Evolutionary conservation across 2,888 invertebrate species (phyloP).

Genomic region (Venusia cambrica): DNA sequence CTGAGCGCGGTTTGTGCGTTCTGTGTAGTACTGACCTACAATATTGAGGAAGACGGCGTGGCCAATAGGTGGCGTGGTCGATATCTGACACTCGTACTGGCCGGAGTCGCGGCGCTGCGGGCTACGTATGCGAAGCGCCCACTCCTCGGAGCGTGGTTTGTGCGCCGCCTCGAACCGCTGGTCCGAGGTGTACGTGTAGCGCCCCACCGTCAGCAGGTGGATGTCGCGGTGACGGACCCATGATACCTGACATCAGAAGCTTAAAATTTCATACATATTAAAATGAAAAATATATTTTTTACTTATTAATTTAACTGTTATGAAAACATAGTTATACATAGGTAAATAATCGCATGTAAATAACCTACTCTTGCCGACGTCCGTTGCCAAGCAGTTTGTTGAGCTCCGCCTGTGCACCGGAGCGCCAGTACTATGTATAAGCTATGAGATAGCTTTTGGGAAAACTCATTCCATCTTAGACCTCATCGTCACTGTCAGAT

Average conservation of each 20-base stretch:
- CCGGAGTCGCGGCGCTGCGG: slow-evolving; percentile 91
- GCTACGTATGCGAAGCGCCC: slow-evolving; percentile 85
- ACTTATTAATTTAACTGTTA: no score
- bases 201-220: slow-evolving; percentile 93
- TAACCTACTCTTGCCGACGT: no score
- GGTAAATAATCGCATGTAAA: no score
- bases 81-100: slow-evolving; percentile 95
- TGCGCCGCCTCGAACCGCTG: slow-evolving; percentile 91
- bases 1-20: slow-evolving; percentile 92
- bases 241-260: slow-evolving; percentile 86
- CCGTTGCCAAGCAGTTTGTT: no score
- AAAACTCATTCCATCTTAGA: no score
- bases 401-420: no score
- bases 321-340: no score
- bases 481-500: no score
- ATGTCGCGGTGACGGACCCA: slow-evolving; percentile 96
- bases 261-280: no score
- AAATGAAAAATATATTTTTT: no score
- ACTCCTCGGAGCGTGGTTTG: slow-evolving; percentile 92
- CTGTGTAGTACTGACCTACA: slow-evolving; percentile 84
- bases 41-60: slow-evolving; percentile 90
- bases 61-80: slow-evolving; percentile 93
- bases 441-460: no score
- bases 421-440: no score
- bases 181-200: slow-evolving; percentile 92